Base-by-base conservation (phyloP, 2,797 vertebrate species). In the Esox masquinongy region DNA sequence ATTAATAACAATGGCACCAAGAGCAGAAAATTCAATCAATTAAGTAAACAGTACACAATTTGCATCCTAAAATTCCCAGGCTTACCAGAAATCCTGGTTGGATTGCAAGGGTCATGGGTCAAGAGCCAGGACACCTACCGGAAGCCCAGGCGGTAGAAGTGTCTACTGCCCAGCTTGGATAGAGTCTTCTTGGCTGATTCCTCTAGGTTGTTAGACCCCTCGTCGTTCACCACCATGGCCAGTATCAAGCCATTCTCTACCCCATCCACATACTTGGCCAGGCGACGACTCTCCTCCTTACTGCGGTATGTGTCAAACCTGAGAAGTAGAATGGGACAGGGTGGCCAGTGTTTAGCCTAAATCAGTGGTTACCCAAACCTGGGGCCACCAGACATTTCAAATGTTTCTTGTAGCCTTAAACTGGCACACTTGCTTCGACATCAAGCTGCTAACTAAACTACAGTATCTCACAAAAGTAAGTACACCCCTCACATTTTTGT, bases 271-370 rank as follows among this genome's bases (percentile, higher is more conserved):
- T 96, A 97, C 79, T 95, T 93, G n/a, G 92, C 93, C 74, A 99
- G 93, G 0, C 97, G 96, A 1, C 88, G 81, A 9, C 97, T 98
- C 87, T 99, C 98, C 4, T 95, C 94, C 87, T 95, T 96, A 81
- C 95, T 95, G 73, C 94, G 94, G 74, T 98, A 98, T 0, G 98
- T 99, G 87, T 99, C 98, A 81, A 99, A 99, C 86, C 97, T 99
- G 72, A 26, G 82, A 56, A 26, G 68, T 59, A 11, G 70, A 74
- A 74, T 12, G 1, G 53, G 63, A 49, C 1, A 3, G 19, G 22
- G 4, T 73, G 24, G 56, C 11, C 56, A 43, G 56, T 7, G 72
- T 14, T 16, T 73, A 61, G 56, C 3, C 9, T 24, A 24, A 4
- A 26, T 24, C 56, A 26, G 56, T 22, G 56, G 8, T 24, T 61